A percentile compares a stretch with the other conserved stretches of the same genome.
Evolutionary conservation across 2,797 vertebrate genomes (phyloP).

Genomic region (Falco rusticolus): DNA sequence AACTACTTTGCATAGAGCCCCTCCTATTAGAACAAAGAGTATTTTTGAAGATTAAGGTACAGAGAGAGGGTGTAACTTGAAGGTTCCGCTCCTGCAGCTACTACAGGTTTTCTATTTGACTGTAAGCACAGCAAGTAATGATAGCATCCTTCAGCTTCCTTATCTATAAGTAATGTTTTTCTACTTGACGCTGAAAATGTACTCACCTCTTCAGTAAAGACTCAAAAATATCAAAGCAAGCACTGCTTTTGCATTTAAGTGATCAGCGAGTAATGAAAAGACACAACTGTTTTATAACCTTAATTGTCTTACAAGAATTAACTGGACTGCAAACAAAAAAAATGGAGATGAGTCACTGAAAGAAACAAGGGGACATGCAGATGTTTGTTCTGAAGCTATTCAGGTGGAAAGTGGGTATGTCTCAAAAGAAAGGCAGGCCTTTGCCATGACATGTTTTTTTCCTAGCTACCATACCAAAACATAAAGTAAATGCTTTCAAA

Average conservation of each 20-base stretch:
- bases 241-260: not conserved
- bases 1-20: not conserved
- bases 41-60: not conserved
- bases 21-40: not conserved
- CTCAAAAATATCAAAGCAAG: not conserved
- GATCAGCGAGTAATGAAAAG: not conserved
- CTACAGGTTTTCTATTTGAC: constrained; percentile 12
- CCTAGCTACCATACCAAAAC: not conserved
- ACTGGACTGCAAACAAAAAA: not conserved
- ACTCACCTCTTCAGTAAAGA: not conserved
- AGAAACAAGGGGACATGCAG: not conserved
- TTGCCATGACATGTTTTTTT: not conserved
- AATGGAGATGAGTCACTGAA: not conserved
- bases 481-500: constrained; percentile 8
- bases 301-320: not conserved
- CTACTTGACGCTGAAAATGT: not conserved
- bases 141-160: not conserved
- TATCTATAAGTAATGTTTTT: not conserved
- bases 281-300: not conserved
- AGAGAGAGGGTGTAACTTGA: not conserved
- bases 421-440: constrained; percentile 12
- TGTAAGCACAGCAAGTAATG: not conserved
- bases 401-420: constrained; percentile 50
- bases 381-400: constrained; percentile 54
- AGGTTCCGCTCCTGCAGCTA: not conserved